phyloP scores from a whole-genome alignment of 2,888 invertebrate species.

The Leistus spinibarbis region DNA sequence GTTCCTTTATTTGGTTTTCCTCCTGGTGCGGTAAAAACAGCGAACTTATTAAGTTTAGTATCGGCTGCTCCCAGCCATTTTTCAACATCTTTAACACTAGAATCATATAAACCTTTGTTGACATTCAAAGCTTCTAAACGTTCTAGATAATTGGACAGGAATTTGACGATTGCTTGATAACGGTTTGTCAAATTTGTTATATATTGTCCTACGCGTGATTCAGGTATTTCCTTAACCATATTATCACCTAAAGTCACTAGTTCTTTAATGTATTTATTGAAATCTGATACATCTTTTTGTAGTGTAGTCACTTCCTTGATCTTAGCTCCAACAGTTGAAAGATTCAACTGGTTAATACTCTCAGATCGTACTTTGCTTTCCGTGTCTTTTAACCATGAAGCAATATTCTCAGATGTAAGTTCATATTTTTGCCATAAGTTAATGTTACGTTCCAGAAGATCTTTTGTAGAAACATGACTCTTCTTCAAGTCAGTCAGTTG shows the following conservation, averaged over 20 bases:
- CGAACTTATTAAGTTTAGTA: conserved; percentile 73
- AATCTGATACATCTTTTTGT: conserved; percentile 67
- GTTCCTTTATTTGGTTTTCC: conserved; percentile 78
- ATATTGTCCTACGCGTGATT: conserved; percentile 81
- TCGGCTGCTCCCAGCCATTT: conserved; percentile 81
- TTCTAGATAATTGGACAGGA: conserved; percentile 71
- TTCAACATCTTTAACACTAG: conserved; percentile 71
- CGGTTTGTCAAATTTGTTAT: conserved; percentile 78
- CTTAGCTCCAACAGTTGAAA: conserved; percentile 72
- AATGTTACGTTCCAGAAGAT: conserved; percentile 71
- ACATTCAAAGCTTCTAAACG: conserved; percentile 73
- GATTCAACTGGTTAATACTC: conserved; percentile 71
- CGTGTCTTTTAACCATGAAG: conserved; percentile 78
- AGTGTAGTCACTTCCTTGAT: conserved; percentile 69
- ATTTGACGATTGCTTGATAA: conserved; percentile 76
- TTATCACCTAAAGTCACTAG: conserved; percentile 72
- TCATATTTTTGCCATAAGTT: conserved; percentile 84
- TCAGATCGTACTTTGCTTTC: conserved; percentile 78
- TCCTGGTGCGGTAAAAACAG: conserved; percentile 73
- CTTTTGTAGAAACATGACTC: conserved; percentile 72
- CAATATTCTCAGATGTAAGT: conserved; percentile 72
- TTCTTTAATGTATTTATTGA: conserved; percentile 70
- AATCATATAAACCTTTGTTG: conserved; percentile 72
- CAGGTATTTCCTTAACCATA: conserved; percentile 78
- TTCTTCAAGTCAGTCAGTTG: conserved; percentile 74